Evolutionary conservation across 2,113 vertebrate species (phyloP).

Genomic region (Gymnobelideus leadbeateri): DNA sequence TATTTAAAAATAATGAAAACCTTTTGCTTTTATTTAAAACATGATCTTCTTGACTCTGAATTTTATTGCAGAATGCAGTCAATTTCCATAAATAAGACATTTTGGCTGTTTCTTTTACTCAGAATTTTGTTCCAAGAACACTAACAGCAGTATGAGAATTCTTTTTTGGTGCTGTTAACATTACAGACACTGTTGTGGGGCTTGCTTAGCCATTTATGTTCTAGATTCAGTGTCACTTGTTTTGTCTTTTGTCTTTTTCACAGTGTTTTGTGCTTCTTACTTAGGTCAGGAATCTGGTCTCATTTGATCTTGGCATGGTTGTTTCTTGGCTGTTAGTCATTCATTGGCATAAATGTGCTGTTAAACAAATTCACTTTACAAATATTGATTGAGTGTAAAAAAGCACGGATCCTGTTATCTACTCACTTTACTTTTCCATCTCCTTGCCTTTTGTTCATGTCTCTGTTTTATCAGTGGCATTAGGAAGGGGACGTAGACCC

Average conservation of each 20-base stretch:
- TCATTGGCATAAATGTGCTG: background rate
- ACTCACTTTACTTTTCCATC: background rate
- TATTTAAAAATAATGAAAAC: conserved; percentile 65
- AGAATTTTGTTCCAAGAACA: conserved; percentile 37
- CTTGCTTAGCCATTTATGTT: conserved; percentile 20
- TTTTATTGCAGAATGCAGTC: conserved; percentile 70
- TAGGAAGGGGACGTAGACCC: background rate
- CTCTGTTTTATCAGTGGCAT: background rate
- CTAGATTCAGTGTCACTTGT: background rate
- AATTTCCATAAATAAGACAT: conserved; percentile 59
- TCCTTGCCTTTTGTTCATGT: background rate
- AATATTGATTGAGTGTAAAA: background rate
- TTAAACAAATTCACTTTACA: background rate
- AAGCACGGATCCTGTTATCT: background rate
- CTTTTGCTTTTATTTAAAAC: conserved; percentile 73
- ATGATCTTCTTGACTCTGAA: conserved; percentile 52
- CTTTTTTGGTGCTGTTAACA: conserved; percentile 28
- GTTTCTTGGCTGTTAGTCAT: background rate
- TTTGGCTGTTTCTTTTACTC: conserved; percentile 41
- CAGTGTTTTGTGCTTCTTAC: conserved; percentile 32
- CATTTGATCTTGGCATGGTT: conserved; percentile 12
- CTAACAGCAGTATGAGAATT: conserved; percentile 35
- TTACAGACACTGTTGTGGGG: conserved; percentile 10
- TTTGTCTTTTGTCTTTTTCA: background rate
- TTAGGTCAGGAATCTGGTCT: background rate